phyloP scores from a whole-genome alignment of 1,140 invertebrate genomes.

The Heliconius eleuchia region DNA sequence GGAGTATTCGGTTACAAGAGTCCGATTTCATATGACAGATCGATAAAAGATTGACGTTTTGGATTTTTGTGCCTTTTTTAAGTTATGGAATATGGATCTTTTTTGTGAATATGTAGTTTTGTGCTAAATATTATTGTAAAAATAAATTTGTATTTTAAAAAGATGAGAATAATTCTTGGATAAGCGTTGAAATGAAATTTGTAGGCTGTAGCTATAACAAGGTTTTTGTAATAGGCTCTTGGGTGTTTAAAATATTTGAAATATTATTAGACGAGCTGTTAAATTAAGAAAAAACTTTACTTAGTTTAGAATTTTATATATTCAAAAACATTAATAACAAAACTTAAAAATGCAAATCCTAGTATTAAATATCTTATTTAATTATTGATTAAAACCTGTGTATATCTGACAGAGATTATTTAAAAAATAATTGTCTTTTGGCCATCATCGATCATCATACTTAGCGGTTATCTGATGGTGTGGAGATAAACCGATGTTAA shows the following conservation, averaged over 20 bases:
- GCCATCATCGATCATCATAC: conserved; percentile 61
- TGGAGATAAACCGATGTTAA: conserved; percentile 61
- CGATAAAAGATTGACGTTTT: conserved; percentile 38
- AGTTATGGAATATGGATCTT: neutral
- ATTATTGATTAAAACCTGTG: neutral
- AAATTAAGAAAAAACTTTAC: too few species aligned
- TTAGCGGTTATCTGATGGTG: conserved; percentile 64
- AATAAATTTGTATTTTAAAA: neutral
- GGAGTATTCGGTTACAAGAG: conserved; percentile 43
- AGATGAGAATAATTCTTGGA: neutral
- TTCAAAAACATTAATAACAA: too few species aligned
- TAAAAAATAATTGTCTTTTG: conserved; percentile 28
- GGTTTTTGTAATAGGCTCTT: too few species aligned
- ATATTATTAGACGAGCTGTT: too few species aligned
- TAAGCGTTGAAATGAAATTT: too few species aligned
- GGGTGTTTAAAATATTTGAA: too few species aligned
- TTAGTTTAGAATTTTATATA: too few species aligned
- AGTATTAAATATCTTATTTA: neutral
- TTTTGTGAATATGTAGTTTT: conserved; percentile 1
- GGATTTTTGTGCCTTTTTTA: conserved; percentile 22
- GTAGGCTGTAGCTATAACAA: too few species aligned
- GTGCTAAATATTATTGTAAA: neutral
- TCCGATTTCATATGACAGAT: conserved; percentile 46
- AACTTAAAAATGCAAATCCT: neutral
- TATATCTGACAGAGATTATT: conserved; percentile 8